Base-by-base conservation (phyloP, 2,797 vertebrate genomes). In the Jordanella pulchra region DNA sequence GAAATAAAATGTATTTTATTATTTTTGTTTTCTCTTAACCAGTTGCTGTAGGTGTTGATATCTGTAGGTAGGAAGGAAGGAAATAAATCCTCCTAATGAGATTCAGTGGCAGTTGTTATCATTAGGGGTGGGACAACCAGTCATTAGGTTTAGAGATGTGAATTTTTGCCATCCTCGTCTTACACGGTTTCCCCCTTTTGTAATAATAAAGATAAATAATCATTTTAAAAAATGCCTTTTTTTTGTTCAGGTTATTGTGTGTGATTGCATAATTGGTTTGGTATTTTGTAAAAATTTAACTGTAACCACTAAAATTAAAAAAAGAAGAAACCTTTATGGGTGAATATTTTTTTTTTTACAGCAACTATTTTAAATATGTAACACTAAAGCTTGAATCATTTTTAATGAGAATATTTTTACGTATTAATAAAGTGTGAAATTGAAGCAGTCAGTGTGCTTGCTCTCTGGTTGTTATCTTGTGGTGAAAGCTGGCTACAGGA, bases 401-500 rank as follows among this genome's bases (percentile, higher is more conserved):
- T 55, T 25, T 30, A 65, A 48, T 73, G 4, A 45, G 15, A 60
- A 9, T 15, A 45, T 47, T 51, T 72, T 58, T 25, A 55, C 67
- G 66, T 15, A 11, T 2, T 69, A 44, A 56, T 63, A 18, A 35
- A 39, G 2, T 47, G 42, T 66, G 47, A 72, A 48, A 17, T 32
- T 67, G 60, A 50, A n/a, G 42, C 23, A 61, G 73, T 28, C 3
- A 53, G 1, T 51, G 47, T 67, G 32, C n/a, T 4, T 6, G 14
- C 23, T 32, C 45, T 7, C 65, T 68, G 61, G 25, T 50, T 63
- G 65, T 77, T 70, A 76, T 79, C 48, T 70, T 77, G 65, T 44
- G 73, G 63, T 27, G 70, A 70, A 76, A 80, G 39, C 60, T 77
- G 70, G 32, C 17, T 48, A 66, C 23, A 55, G 45, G 47, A 63